These are phyloP conservation scores for Oreochromis mossambicus DNA, from an alignment of 2,797 vertebrate species.

Conservation along the genomic window DNA sequence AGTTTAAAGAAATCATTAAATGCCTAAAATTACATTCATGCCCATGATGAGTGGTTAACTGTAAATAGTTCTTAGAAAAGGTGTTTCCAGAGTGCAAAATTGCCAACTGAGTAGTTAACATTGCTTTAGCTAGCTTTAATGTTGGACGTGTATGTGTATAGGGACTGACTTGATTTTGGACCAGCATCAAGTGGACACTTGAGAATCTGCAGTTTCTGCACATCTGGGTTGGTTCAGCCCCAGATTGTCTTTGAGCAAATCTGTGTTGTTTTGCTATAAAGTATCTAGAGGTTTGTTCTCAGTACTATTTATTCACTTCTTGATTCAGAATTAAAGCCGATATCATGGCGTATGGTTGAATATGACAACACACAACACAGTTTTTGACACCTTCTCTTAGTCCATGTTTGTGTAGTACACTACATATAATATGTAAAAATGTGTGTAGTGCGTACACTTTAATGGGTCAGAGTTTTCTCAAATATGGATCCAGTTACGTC, in stretches of 20 bases:
- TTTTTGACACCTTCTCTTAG: background rate
- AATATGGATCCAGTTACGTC: background rate
- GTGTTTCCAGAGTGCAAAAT: background rate
- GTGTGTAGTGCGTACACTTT: fast-evolving
- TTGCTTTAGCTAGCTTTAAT: background rate
- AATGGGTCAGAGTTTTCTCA: background rate
- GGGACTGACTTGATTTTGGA: background rate
- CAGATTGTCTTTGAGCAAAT: background rate
- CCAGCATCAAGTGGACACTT: background rate
- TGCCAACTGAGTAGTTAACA: background rate
- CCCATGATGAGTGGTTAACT: background rate
- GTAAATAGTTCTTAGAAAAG: background rate
- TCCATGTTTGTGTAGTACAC: background rate
- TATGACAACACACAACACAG: background rate
- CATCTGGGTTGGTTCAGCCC: background rate
- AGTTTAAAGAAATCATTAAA: background rate
- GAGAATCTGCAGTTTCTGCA: background rate
- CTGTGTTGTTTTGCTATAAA: background rate
- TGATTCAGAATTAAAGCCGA: background rate
- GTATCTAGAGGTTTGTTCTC: background rate
- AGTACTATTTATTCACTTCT: background rate
- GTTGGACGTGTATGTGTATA: background rate
- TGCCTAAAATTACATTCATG: background rate
- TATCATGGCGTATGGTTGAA: background rate
- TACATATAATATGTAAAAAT: background rate